Conservation (phyloP, 2,797 vertebrate species). For the Myotis vivesi region DNA sequence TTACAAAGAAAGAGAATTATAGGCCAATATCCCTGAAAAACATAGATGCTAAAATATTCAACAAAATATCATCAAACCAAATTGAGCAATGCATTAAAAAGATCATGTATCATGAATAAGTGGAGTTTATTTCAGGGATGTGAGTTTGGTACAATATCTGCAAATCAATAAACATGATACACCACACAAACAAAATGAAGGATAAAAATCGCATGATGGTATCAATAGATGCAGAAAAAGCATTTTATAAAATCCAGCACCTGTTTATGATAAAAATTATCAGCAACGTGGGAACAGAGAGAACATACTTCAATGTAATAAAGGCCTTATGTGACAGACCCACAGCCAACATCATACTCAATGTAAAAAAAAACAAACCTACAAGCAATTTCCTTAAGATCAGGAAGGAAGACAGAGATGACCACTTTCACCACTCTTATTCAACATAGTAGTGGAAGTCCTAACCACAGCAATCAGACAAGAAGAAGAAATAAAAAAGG, state of each 20-base stretch:
- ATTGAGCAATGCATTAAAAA: background rate
- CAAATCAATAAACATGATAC: background rate
- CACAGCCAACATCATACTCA: background rate
- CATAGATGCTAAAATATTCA: background rate
- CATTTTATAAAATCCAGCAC: background rate
- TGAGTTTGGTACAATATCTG: background rate
- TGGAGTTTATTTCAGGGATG: background rate
- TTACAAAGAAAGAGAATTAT: background rate
- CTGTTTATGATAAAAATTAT: background rate
- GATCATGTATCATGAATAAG: background rate
- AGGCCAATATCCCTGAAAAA: background rate
- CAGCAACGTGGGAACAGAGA: background rate
- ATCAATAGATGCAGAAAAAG: background rate
- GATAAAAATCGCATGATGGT: background rate
- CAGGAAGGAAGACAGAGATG: background rate
- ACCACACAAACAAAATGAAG: background rate
- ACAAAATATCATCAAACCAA: background rate
- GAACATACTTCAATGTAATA: background rate
- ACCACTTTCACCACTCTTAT: background rate
- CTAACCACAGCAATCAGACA: background rate
- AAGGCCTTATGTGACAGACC: background rate
- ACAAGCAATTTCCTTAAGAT: background rate
- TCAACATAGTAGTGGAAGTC: background rate
- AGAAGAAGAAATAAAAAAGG: background rate
- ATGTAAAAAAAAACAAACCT: background rate